Percentiles rank a stretch among this genome's conserved stretches.
These are phyloP conservation scores for Holotrichia oblita DNA, from an alignment of 1,140 invertebrate genomes.

Conservation along the genomic window DNA sequence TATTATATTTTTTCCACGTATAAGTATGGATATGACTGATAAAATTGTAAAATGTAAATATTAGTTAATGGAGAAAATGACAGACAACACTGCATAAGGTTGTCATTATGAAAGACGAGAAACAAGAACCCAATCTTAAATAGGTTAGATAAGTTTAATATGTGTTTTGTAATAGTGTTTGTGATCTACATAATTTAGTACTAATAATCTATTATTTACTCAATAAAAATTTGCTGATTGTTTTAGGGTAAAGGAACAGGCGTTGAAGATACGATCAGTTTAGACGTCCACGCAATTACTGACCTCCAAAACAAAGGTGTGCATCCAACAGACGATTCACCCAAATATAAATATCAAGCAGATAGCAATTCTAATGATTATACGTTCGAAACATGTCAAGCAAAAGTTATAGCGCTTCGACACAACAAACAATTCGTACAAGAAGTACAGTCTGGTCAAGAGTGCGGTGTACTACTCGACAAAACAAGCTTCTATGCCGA, in stretches of 20 bases:
- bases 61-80: no score
- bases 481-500: conserved; percentile 97
- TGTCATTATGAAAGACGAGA: no score
- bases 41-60: no score
- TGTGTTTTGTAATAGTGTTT: no score
- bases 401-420: conserved; percentile 76
- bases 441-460: conserved; percentile 81
- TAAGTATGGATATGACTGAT: no score
- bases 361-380: conserved; percentile 74
- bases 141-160: no score
- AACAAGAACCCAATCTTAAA: no score
- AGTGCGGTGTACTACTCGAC: conserved; percentile 94
- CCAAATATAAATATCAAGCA: conserved; percentile 92
- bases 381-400: conserved; percentile 71
- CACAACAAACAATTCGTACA: conserved; percentile 88
- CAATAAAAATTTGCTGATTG: not conserved
- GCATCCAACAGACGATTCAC: conserved; percentile 87
- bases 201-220: no score
- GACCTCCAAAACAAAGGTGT: conserved; percentile 85
- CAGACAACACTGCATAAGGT: no score
- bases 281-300: conserved; percentile 96
- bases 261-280: conserved; percentile 81
- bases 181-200: no score
- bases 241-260: conserved; percentile 73
- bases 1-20: no score